Conservation (phyloP, 2,888 invertebrate species). For the Sthenelais limicola region DNA sequence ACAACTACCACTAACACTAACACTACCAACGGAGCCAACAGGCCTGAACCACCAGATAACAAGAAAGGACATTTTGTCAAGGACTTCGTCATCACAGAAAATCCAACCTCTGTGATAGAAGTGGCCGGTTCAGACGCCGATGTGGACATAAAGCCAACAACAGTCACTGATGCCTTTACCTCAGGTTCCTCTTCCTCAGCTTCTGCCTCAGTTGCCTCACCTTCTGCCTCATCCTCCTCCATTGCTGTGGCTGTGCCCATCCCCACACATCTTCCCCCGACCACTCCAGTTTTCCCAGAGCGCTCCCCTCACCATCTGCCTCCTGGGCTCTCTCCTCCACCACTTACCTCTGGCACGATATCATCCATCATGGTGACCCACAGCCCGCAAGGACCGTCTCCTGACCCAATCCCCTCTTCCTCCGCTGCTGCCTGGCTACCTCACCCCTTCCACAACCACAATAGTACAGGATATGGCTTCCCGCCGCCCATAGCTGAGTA, state of each 20-base stretch:
- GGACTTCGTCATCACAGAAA: slow-evolving; percentile 43
- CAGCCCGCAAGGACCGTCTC: slow-evolving; percentile 28
- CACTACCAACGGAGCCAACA: slow-evolving; percentile 2
- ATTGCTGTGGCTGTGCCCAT: not conserved
- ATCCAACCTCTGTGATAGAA: slow-evolving; percentile 36
- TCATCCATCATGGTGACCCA: slow-evolving; percentile 14
- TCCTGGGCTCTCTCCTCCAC: slow-evolving; percentile 9
- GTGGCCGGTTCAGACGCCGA: slow-evolving; percentile 15
- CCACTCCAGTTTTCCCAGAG: slow-evolving; percentile 24
- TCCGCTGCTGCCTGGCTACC: slow-evolving; percentile 25
- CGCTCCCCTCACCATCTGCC: not conserved
- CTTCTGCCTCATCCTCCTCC: not conserved
- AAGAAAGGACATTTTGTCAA: not conserved
- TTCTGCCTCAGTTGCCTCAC: not conserved
- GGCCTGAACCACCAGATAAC: slow-evolving; percentile 43
- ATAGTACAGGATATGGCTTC: slow-evolving; percentile 12
- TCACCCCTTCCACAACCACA: slow-evolving; percentile 18
- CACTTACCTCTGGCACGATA: slow-evolving; percentile 1
- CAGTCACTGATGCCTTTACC: not conserved
- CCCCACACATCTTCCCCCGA: slow-evolving; percentile 10
- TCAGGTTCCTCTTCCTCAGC: slow-evolving; percentile 13
- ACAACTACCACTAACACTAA: not conserved
- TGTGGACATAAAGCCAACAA: no score
- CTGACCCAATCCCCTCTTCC: slow-evolving; percentile 14
- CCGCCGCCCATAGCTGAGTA: not conserved